A percentile compares a stretch with the other conserved stretches of the same genome.
Conservation (phyloP, 2,113 vertebrate species). For the Cebus imitator region DNA sequence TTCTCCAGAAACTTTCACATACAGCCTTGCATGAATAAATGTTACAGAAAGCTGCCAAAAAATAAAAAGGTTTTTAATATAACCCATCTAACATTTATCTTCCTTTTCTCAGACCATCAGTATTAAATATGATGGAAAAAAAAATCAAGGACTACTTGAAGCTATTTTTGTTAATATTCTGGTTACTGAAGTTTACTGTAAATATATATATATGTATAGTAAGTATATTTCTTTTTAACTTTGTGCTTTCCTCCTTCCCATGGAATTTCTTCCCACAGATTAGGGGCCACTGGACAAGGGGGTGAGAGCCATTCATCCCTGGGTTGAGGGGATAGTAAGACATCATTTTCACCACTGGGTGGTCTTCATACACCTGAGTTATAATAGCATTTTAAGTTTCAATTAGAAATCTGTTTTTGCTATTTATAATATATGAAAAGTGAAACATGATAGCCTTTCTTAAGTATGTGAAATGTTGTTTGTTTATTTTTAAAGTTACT, state of each 20-base stretch:
- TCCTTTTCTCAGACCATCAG: conserved; percentile 84
- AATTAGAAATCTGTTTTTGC: conserved; percentile 61
- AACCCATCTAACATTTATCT: conserved; percentile 72
- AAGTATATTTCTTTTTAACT: conserved; percentile 68
- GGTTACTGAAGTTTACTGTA: conserved; percentile 85
- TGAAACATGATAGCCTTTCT: conserved; percentile 60
- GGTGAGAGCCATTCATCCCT: neutral
- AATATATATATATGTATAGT: conserved; percentile 78
- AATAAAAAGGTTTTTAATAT: conserved; percentile 41
- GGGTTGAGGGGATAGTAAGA: conserved; percentile 27
- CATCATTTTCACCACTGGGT: conserved; percentile 36
- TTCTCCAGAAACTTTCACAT: conserved; percentile 41
- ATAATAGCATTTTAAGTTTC: conserved; percentile 38
- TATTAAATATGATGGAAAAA: conserved; percentile 87
- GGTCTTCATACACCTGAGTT: conserved; percentile 48
- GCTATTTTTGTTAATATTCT: conserved; percentile 84
- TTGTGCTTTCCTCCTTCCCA: conserved; percentile 63
- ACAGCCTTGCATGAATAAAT: conserved; percentile 69
- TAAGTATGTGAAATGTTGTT: conserved; percentile 64
- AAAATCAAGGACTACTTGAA: conserved; percentile 89
- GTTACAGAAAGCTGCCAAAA: conserved; percentile 81
- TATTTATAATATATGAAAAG: conserved; percentile 70
- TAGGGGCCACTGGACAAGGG: neutral
- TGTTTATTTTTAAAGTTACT: conserved; percentile 73
- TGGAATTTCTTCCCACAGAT: conserved; percentile 59